Evolutionary conservation across 2,113 vertebrate species (phyloP), one percentile per base, ranked within the genome.

Genomic region (Diglossa brunneiventris): DNA sequence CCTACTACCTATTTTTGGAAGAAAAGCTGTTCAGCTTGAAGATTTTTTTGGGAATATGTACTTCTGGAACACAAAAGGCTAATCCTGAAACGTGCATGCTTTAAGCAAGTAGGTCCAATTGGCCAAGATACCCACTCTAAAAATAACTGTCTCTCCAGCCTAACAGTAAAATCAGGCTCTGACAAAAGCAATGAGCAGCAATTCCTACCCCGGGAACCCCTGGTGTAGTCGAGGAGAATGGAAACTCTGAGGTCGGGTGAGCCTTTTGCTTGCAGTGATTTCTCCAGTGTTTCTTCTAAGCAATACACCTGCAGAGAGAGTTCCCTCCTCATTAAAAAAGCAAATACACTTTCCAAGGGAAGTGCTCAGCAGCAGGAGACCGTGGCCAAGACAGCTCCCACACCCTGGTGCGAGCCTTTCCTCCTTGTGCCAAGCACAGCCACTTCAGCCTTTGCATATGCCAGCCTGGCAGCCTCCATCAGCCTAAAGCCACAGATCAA

Each of bases 201-300:
- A 23, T 10, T 91, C 94, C 44, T 83, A 99, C 99, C 99, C 98
- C 99, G 96, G 12, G 99, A 99, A 44, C 99, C 99, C 20, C 99
- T 98, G 2, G 98, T 99, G 95, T 98, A 99, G 97, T 99, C 99
- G 35, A 99, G 96, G 33, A 99, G 96, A 50, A 99, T 95, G 75
- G 99, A 99, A 81, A 99, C 99, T 94, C 98, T 98, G 56, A 99
- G 98, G 77, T 97, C 92, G 0, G 98, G 95, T 2, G 95, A 81
- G 14, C 61, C 88, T 49, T 87, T 78, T 42, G 94, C 95, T 75
- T 97, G 97, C 78, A 98, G 96, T 1, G 99, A 99, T 41, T 96
- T 97, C 41, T 98, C 97, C 35, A 99, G 98, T 3, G 98, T 96
- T 75, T 98, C 98, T 95, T 99, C 98, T 94, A 99, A 98, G 80